These are phyloP conservation scores for Dolomedes plantarius DNA, from an alignment of 2,888 invertebrate genomes.

Conservation along the genomic window DNA sequence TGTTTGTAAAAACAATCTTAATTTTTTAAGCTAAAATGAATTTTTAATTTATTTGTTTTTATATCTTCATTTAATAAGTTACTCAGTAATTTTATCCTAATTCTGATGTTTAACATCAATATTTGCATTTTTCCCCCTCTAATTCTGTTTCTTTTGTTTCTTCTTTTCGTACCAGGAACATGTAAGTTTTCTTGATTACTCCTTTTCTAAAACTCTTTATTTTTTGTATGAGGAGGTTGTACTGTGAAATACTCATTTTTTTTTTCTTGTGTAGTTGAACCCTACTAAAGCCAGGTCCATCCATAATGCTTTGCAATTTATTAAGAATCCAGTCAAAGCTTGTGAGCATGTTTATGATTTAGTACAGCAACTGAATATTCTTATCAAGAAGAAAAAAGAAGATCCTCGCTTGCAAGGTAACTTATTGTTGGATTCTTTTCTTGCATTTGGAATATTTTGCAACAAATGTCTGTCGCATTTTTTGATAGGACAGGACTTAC, in stretches of 20 bases:
- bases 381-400: slow-evolving; percentile 90
- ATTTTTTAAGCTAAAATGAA: too few relatives aligned
- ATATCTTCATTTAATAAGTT: too few relatives aligned
- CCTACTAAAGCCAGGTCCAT: slow-evolving; percentile 95
- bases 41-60: too few relatives aligned
- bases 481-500: too few relatives aligned
- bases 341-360: slow-evolving; percentile 92
- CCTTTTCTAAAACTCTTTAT: too few relatives aligned
- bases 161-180: slow-evolving; percentile 19
- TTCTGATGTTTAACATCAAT: too few relatives aligned
- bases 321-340: slow-evolving; percentile 95
- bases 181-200: slow-evolving; percentile 20
- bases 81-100: too few relatives aligned
- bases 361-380: slow-evolving; percentile 89
- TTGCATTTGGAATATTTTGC: not conserved
- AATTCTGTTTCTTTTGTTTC: not conserved
- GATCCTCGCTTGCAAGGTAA: slow-evolving; percentile 90
- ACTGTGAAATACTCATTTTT: too few relatives aligned
- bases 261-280: slow-evolving; percentile 81
- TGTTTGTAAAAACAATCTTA: too few relatives aligned
- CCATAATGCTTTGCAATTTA: slow-evolving; percentile 92
- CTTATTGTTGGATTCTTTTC: too few relatives aligned
- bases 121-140: not conserved
- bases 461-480: too few relatives aligned
- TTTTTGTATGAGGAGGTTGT: too few relatives aligned